A percentile compares a stretch with the other conserved stretches of the same genome.
Conservation (phyloP, 2,113 vertebrate species). For the Oxyura jamaicensis region DNA sequence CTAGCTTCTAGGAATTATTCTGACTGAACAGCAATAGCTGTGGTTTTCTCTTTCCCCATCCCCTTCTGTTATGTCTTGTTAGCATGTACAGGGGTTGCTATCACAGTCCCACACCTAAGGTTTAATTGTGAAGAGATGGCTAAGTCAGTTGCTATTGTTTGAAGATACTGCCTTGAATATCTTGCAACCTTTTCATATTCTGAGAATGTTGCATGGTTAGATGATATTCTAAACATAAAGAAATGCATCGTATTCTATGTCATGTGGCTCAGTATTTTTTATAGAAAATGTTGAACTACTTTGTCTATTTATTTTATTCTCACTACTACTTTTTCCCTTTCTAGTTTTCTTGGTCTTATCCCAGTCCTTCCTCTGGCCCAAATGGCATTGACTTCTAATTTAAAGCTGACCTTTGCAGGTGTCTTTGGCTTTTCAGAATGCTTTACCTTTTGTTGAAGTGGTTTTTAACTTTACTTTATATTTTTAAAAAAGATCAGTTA, state of each 20-base stretch:
- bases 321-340: neutral
- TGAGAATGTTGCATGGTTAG: neutral
- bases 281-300: neutral
- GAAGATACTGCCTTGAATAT: neutral
- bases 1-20: neutral
- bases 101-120: neutral
- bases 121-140: neutral
- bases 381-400: conserved; percentile 43
- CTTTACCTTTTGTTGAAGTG: conserved; percentile 37
- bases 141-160: neutral
- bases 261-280: neutral
- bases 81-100: neutral
- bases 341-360: conserved; percentile 5
- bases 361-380: neutral
- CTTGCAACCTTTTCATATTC: neutral
- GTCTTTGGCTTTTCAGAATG: conserved; percentile 41
- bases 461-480: conserved; percentile 59
- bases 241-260: neutral
- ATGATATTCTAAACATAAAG: neutral
- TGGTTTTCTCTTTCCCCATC: neutral
- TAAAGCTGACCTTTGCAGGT: conserved; percentile 57
- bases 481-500: conserved; percentile 60
- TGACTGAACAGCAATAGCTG: neutral
- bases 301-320: neutral
- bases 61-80: neutral